Evolutionary conservation across 2,797 vertebrate genomes (phyloP).

Genomic region (Melanotaenia nigrans): DNA sequence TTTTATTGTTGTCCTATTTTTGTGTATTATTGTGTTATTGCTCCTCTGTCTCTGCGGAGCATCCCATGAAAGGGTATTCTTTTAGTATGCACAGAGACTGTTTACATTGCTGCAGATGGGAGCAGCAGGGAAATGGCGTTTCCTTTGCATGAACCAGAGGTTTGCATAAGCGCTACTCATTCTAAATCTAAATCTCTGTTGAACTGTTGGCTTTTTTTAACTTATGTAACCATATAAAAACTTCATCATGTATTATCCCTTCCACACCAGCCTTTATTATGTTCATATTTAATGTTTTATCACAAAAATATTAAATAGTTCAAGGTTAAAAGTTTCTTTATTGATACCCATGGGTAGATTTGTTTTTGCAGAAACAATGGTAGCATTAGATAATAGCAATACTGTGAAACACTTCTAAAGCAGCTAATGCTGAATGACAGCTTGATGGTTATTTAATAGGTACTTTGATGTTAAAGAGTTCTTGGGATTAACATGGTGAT

Average conservation of each 20-base stretch:
- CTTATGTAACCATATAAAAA: slow-evolving; percentile 19
- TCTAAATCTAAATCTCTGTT: slow-evolving; percentile 48
- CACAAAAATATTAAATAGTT: not conserved
- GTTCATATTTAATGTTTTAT: not conserved
- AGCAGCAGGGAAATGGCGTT: slow-evolving; percentile 69
- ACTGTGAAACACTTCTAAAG: slow-evolving; percentile 5
- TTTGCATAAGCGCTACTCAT: slow-evolving; percentile 47
- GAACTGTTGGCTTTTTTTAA: slow-evolving; percentile 33
- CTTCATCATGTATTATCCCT: not conserved
- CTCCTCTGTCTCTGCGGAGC: slow-evolving; percentile 48
- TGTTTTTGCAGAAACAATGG: no score
- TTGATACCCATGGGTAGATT: no score
- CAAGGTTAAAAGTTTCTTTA: no score
- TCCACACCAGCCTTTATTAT: slow-evolving; percentile 10
- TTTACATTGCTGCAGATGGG: slow-evolving; percentile 64
- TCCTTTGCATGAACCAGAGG: slow-evolving; percentile 62
- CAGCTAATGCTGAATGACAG: slow-evolving; percentile 14
- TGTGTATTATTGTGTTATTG: slow-evolving; percentile 46
- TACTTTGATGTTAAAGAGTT: slow-evolving; percentile 32
- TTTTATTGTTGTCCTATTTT: slow-evolving; percentile 49
- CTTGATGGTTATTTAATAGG: slow-evolving; percentile 14
- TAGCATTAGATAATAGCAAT: not conserved
- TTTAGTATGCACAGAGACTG: slow-evolving; percentile 52
- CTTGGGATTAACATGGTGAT: slow-evolving; percentile 35
- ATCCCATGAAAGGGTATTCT: slow-evolving; percentile 61